Base-by-base conservation (phyloP, 2,888 invertebrate genomes). In the Polydesmus complanatus region DNA sequence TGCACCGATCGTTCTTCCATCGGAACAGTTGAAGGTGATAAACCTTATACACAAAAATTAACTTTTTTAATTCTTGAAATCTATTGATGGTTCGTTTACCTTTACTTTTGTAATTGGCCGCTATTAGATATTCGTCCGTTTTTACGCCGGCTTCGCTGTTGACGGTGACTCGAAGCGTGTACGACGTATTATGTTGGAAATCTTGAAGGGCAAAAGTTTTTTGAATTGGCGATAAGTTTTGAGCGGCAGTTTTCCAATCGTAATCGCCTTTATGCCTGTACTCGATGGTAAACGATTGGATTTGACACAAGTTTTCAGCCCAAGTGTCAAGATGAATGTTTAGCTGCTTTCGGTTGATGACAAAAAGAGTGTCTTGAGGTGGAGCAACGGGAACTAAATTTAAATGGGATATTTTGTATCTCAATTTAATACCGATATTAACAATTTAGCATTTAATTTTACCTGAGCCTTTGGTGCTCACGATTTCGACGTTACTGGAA, bases 351-450 rank as follows among this genome's bases (percentile, higher is more conserved):
- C 37, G 52, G 53, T 58, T 61, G 21, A 47, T 22, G 2, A 47
- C 25, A 5, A 61, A 37, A n/a, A 61, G 49, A 11, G 47, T 25
- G 18, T 61, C 58, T 47, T 61, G 52, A 22, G 52, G 27, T 19
- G 61, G 61, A 22, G 53, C 27, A 23, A 61, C 52, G 11, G 61
- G 61, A n/a, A 58, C 61, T 61, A 55, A 56, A n/a, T 55, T 1
- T 3, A 52, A 53, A 59, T n/a, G 27, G 8, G 1, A 3, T 26
- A 23, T 48, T 54, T 54, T n/a, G 14, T 18, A 18, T 53, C 11
- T 53, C 21, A 53, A 19, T 53, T 18, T 19, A 53, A 18, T 53
- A 53, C 53, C 14, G 14, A 11, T 21, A 11, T 14, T 14, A 19
- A 18, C 53, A 53, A 53, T 53, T 53, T 21, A 19, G 53, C 21